phyloP scores from a whole-genome alignment of 2,888 invertebrate species.

The Invenusta paracnida region DNA sequence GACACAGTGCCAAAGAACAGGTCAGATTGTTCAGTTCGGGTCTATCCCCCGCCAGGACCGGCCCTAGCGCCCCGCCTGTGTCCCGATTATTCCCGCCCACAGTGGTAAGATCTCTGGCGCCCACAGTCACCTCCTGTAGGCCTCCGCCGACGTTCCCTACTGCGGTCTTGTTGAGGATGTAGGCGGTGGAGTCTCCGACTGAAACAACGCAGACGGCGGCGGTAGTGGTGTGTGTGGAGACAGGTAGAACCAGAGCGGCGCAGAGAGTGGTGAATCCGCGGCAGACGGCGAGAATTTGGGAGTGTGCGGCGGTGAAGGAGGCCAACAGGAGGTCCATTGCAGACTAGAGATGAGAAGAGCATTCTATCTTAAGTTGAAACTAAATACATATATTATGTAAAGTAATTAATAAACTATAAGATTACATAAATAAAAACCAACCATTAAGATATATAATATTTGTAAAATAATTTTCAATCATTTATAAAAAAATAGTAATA shows the following conservation, averaged over 20 bases:
- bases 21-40: conserved; percentile 82
- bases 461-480: too few relatives aligned
- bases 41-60: conserved; percentile 73
- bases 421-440: too few relatives aligned
- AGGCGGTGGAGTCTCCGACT: conserved; percentile 82
- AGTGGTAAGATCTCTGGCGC: conserved; percentile 70
- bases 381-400: too few relatives aligned
- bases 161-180: conserved; percentile 67
- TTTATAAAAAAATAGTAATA: too few relatives aligned
- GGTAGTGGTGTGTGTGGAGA: conserved; percentile 40
- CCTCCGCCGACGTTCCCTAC: conserved; percentile 67
- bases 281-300: conserved; percentile 45
- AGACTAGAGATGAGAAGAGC: conserved; percentile 65
- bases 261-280: conserved; percentile 73
- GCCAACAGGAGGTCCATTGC: background rate
- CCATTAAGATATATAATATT: too few relatives aligned
- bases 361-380: too few relatives aligned
- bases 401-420: too few relatives aligned
- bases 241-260: conserved; percentile 68
- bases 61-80: conserved; percentile 79
- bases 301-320: conserved; percentile 31
- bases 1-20: conserved; percentile 74
- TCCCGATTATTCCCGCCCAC: conserved; percentile 71
- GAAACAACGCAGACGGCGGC: conserved; percentile 75
- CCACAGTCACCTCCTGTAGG: conserved; percentile 73